phyloP scores from a whole-genome alignment of 30 jellyfish, hydroid and myxozoan genomes.

The Turritopsis rubra region DNA sequence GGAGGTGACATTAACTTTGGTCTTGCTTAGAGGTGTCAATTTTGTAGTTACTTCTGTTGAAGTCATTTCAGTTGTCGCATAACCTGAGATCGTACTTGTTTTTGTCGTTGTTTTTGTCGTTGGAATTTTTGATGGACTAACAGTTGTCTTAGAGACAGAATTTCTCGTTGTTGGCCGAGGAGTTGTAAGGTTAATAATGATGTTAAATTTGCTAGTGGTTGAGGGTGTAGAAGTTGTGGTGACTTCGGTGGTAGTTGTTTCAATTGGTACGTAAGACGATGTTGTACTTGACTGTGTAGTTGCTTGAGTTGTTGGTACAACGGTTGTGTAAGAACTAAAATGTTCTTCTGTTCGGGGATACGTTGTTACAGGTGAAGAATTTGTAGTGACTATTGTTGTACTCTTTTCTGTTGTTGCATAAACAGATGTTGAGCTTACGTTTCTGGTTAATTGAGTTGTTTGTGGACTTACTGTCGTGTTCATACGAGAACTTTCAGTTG shows the following conservation, averaged over 20 bases:
- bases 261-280: background rate
- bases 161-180: background rate
- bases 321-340: background rate
- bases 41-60: background rate
- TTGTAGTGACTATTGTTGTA: no score
- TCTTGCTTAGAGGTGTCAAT: background rate
- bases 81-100: background rate
- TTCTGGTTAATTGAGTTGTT: no score
- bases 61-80: background rate
- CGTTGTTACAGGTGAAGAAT: no score
- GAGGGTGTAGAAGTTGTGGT: background rate
- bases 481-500: no score
- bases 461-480: no score
- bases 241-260: conserved; percentile 1
- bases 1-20: no score
- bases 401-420: no score
- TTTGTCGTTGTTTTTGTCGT: background rate
- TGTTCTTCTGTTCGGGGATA: background rate
- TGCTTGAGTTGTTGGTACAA: background rate
- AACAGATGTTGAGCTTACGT: no score
- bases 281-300: background rate
- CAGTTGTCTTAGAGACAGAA: background rate
- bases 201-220: background rate
- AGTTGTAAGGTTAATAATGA: background rate
- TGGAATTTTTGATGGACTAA: background rate